phyloP scores from a whole-genome alignment of 2,113 vertebrate genomes.

The Nymphicus hollandicus region DNA sequence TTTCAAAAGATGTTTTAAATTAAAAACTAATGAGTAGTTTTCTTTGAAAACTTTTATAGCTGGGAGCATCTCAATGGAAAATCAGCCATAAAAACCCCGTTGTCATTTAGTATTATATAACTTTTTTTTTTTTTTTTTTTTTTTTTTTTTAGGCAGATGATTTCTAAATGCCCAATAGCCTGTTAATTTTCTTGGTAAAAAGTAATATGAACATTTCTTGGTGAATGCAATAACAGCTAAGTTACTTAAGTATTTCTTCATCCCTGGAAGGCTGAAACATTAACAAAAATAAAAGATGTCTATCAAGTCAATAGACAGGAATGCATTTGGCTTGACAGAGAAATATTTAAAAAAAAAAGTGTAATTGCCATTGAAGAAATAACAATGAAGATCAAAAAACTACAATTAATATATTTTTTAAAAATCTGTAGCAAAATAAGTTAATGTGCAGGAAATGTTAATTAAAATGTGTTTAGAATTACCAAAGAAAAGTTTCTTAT shows the following conservation, averaged over 20 bases:
- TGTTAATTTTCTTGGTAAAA: slow-evolving; percentile 39
- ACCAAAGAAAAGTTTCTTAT: background rate
- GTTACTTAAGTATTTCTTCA: slow-evolving; percentile 40
- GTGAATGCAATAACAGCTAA: slow-evolving; percentile 7
- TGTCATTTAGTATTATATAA: background rate
- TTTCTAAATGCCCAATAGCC: background rate
- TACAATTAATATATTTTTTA: background rate
- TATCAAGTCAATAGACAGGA: background rate
- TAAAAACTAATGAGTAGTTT: slow-evolving; percentile 23
- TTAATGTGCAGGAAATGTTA: background rate
- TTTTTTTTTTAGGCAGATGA: background rate
- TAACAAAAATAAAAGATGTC: slow-evolving; percentile 26
- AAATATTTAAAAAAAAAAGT: slow-evolving; percentile 33
- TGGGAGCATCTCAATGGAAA: background rate
- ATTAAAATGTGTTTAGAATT: background rate
- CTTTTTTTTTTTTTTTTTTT: too few species aligned
- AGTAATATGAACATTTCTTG: slow-evolving; percentile 18
- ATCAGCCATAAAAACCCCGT: background rate
- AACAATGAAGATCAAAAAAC: background rate
- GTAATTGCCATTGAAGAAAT: background rate
- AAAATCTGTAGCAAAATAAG: background rate
- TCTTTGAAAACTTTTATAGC: slow-evolving; percentile 8
- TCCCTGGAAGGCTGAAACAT: slow-evolving; percentile 38
- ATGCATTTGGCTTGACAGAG: background rate
- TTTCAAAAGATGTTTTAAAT: slow-evolving; percentile 54